Evolutionary conservation across 2,888 invertebrate genomes (phyloP).

Genomic region (Spodoptera littoralis): DNA sequence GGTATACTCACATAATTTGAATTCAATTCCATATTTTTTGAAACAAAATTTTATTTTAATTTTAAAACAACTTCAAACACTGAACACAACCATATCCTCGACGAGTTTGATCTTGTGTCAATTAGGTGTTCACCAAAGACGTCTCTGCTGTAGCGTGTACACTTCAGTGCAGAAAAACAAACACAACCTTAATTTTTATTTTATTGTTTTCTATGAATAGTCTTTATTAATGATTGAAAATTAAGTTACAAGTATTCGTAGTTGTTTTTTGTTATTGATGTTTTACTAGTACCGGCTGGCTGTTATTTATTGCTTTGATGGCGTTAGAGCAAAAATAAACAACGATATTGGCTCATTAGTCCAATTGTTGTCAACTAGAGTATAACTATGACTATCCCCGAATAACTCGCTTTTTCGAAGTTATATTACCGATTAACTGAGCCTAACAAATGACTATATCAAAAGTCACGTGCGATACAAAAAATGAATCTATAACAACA

Average conservation of each 20-base stretch:
- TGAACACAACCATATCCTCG: slow-evolving; percentile 45
- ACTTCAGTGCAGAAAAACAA: slow-evolving; percentile 28
- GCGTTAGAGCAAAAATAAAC: too few species aligned
- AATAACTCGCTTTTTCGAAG: too few species aligned
- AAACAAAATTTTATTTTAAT: slow-evolving; percentile 15
- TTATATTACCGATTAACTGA: neutral
- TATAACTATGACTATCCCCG: too few species aligned
- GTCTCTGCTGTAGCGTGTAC: slow-evolving; percentile 27
- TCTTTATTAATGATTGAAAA: too few species aligned
- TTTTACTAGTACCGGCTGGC: too few species aligned
- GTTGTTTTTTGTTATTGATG: too few species aligned
- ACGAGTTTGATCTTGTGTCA: slow-evolving; percentile 38
- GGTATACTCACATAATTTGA: slow-evolving; percentile 42
- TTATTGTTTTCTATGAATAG: neutral
- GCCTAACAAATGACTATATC: neutral
- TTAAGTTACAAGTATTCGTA: too few species aligned
- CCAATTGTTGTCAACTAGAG: too few species aligned
- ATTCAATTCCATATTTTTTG: slow-evolving; percentile 46
- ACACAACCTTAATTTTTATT: neutral
- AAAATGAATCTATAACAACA: slow-evolving; percentile 3
- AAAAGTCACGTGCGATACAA: slow-evolving; percentile 15
- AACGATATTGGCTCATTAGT: too few species aligned
- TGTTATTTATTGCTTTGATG: too few species aligned
- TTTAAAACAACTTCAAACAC: slow-evolving; percentile 26
- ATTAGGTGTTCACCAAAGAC: slow-evolving; percentile 41